Evolutionary conservation across 2,797 vertebrate species (phyloP), one percentile per base, ranked within the genome.

Genomic region (Lemur catta): DNA sequence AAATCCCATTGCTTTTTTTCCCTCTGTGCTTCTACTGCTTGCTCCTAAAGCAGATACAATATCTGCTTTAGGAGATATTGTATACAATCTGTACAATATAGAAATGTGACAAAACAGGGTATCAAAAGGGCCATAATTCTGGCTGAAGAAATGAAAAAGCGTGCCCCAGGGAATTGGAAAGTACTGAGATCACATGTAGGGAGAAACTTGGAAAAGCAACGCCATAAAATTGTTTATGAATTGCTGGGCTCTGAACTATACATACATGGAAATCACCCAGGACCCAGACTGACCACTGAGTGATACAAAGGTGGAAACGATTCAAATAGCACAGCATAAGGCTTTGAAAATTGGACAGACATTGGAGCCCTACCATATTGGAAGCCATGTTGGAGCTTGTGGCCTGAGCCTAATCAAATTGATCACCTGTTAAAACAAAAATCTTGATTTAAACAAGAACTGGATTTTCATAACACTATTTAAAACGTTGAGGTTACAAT

Each of bases 391-490:
- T 80, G 48, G 33, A 89, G 84, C 18, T 55, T 78, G 38, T 18
- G 15, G 52, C 38, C 26, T 71, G 43, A 94, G 52, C 69, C 50
- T 52, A 71, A 89, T n/a, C 59, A 48, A 67, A 24, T 17, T 11
- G 50, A 74, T 93, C 28, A 65, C 28, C 48, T 84, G 8, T 79
- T 94, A 89, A 65, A 88, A 57, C 55, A 88, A 48, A 94, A 84
- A 94, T 84, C 26, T 43, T 67, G 48, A 84, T 89, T 92, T 94
- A 89, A 94, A 80, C 22, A 91, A 57, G 24, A 88, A n/a, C 13
- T 33, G 72, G n/a, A 79, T 35, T 92, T 91, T 84, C 41, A 59
- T 74, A 46, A 26, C 6, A 41, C 2, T 52, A 41, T 89, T 96
- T 78, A 35, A 92, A 84, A 82, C 63, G 7, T 11, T n/a, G 10